These are phyloP conservation scores for Habroteleia sp. DNA, from an alignment of 2,888 invertebrate species.

Conservation along the genomic window DNA sequence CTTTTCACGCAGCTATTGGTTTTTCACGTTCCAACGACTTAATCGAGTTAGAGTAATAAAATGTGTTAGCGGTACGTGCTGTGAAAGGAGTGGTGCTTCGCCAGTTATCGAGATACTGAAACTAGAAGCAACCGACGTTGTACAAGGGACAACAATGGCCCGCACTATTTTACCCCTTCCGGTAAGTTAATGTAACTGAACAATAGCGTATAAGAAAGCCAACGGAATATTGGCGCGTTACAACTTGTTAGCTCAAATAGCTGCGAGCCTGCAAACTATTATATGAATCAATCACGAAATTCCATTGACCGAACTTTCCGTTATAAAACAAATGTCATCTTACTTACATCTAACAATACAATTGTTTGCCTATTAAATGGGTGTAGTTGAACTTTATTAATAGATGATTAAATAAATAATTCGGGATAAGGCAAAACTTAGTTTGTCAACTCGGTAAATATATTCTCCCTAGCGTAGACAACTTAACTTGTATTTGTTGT, in stretches of 20 bases:
- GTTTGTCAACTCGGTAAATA: too few relatives aligned
- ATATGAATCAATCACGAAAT: constrained; percentile 7
- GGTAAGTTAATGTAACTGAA: constrained; percentile 9
- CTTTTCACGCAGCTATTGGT: too few relatives aligned
- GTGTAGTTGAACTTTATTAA: too few relatives aligned
- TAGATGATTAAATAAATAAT: too few relatives aligned
- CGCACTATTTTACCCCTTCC: constrained; percentile 7
- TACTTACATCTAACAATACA: too few relatives aligned
- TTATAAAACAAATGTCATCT: too few relatives aligned
- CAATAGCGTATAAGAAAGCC: constrained; percentile 12
- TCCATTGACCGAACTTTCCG: constrained; percentile 23
- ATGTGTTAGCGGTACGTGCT: not conserved
- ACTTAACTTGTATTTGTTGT: too few relatives aligned
- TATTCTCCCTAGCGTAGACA: too few relatives aligned
- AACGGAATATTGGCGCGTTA: not conserved
- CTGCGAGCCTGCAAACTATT: constrained; percentile 6
- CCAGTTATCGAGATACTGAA: not conserved
- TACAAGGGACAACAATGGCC: constrained; percentile 9
- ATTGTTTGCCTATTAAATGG: too few relatives aligned
- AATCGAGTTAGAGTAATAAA: not conserved
- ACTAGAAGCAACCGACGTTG: not conserved
- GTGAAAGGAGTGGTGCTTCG: not conserved
- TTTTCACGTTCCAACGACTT: not conserved
- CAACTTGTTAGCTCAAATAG: constrained; percentile 5
- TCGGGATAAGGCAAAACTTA: too few relatives aligned